A percentile compares a stretch with the other conserved stretches of the same genome.
These are phyloP conservation scores for Rhynchonycteris naso DNA, from an alignment of 2,797 vertebrate species.

Conservation along the genomic window DNA sequence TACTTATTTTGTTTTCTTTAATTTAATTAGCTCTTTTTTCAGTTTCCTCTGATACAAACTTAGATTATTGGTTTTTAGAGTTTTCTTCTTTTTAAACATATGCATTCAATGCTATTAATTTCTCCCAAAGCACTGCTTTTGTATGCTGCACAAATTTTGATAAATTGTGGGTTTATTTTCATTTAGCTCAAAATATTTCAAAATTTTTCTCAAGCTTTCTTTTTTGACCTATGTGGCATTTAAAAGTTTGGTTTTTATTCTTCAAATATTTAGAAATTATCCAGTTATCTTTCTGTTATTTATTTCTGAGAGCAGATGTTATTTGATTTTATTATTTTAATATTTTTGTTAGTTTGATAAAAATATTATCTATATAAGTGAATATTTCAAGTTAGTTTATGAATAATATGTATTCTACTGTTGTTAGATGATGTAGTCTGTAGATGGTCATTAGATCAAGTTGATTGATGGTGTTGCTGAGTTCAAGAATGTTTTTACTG, in stretches of 20 bases:
- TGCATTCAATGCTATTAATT: not conserved
- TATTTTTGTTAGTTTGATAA: not conserved
- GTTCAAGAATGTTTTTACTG: not conserved
- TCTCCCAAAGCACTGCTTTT: not conserved
- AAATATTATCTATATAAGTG: not conserved
- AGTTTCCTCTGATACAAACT: not conserved
- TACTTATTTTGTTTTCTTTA: not conserved
- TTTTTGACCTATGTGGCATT: not conserved
- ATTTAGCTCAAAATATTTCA: not conserved
- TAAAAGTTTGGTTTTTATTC: not conserved
- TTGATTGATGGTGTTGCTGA: conserved; percentile 19
- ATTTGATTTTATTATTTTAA: not conserved
- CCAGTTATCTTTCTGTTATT: not conserved
- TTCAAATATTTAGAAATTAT: not conserved
- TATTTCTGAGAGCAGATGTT: not conserved
- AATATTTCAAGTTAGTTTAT: not conserved
- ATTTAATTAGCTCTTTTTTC: not conserved
- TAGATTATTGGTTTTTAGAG: not conserved
- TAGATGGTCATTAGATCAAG: conserved; percentile 21
- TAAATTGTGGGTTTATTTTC: not conserved
- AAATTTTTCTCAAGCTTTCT: not conserved
- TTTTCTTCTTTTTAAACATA: not conserved
- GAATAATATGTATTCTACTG: not conserved
- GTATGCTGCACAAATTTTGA: not conserved
- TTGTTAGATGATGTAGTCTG: not conserved